phyloP scores from a whole-genome alignment of 2,113 vertebrate genomes.

The Labrus mixtus region DNA sequence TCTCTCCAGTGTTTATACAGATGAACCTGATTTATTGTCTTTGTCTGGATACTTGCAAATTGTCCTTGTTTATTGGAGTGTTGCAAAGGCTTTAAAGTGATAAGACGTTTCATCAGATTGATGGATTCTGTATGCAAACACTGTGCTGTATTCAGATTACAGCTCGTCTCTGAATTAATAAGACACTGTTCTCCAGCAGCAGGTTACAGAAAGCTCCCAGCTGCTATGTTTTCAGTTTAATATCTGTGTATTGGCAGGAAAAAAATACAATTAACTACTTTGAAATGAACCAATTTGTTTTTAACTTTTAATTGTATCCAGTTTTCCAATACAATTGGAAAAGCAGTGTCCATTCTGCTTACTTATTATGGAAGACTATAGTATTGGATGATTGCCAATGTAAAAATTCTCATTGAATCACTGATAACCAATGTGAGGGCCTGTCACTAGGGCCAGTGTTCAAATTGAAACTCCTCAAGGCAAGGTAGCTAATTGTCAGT shows the following conservation, averaged over 20 bases:
- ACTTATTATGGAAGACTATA: too few species aligned
- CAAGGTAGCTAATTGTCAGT: too few species aligned
- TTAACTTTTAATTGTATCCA: background rate
- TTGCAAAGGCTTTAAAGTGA: conserved; percentile 25
- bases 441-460: too few species aligned
- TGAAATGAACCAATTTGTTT: background rate
- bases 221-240: background rate
- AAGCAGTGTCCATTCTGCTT: background rate
- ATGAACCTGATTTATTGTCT: conserved; percentile 13
- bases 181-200: background rate
- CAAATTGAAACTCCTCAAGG: too few species aligned
- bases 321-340: background rate
- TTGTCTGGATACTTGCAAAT: conserved; percentile 6
- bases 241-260: background rate
- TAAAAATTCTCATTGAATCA: too few species aligned
- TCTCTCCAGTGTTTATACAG: conserved; percentile 13
- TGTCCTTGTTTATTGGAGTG: conserved; percentile 26
- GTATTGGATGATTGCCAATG: too few species aligned
- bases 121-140: conserved; percentile 15
- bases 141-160: background rate
- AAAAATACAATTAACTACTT: background rate
- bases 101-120: background rate
- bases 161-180: background rate
- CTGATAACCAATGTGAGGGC: too few species aligned
- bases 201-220: background rate